Evolutionary conservation across 2,888 invertebrate species (phyloP).

Genomic region (Ommatoiulus sabulosus): DNA sequence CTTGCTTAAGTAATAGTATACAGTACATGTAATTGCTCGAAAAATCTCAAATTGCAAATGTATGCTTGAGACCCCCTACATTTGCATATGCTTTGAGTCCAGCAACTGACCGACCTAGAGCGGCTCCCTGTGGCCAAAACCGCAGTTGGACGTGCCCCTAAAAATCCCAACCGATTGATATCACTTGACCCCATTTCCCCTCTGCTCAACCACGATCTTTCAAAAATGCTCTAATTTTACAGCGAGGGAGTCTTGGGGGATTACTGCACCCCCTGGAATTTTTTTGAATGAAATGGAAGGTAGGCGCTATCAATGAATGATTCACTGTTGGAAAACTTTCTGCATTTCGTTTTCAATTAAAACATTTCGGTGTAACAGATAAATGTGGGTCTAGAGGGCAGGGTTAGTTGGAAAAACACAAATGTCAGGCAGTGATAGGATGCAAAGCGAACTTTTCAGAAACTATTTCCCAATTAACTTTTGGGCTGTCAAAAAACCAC

Average conservation of each 20-base stretch:
- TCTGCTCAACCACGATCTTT: not conserved
- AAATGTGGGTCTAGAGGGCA: slow-evolving; percentile 35
- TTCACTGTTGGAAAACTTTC: not conserved
- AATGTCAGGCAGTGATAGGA: not conserved
- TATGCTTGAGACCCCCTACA: no score
- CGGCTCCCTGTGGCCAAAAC: not conserved
- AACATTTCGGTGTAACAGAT: not conserved
- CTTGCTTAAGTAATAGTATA: no score
- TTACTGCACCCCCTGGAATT: not conserved
- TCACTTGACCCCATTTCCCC: not conserved
- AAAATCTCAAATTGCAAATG: no score
- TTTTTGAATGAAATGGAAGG: not conserved
- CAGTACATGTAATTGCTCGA: no score
- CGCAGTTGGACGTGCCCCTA: not conserved
- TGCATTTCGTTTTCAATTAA: not conserved
- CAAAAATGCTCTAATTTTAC: slow-evolving; percentile 13
- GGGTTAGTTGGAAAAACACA: not conserved
- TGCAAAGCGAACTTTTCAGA: not conserved
- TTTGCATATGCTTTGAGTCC: not conserved
- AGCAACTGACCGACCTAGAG: slow-evolving; percentile 23
- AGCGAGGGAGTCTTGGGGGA: not conserved
- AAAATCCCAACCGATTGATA: not conserved
- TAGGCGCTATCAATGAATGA: not conserved
- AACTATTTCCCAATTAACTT: not conserved
- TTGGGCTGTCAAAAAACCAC: not conserved